Percentiles rank a stretch among this genome's conserved stretches.
Conservation (phyloP, 1,140 invertebrate species). For the Phthorimaea operculella region DNA sequence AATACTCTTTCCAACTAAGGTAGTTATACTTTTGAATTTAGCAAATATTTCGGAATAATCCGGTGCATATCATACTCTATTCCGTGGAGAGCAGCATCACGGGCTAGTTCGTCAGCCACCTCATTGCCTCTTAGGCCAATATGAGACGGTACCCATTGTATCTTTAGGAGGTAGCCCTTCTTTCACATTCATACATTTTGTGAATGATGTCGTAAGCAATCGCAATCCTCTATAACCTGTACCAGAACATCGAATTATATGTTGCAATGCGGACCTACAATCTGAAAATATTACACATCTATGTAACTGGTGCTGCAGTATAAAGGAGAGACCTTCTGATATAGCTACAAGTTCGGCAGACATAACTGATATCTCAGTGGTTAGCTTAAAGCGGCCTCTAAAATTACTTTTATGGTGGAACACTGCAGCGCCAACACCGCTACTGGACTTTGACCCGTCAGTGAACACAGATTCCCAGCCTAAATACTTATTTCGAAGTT, state of each 20-base stretch:
- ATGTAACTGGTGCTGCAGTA: too few relatives aligned
- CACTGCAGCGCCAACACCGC: slow-evolving; percentile 5
- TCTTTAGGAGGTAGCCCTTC: neutral
- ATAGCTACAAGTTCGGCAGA: slow-evolving; percentile 18
- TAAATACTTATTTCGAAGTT: slow-evolving; percentile 17
- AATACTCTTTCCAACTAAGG: slow-evolving; percentile 7
- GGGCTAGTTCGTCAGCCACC: slow-evolving; percentile 13
- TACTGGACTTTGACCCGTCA: slow-evolving; percentile 9
- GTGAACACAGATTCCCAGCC: slow-evolving; percentile 21
- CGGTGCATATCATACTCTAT: neutral
- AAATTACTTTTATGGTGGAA: neutral
- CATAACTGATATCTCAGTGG: slow-evolving; percentile 13
- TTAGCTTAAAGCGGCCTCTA: slow-evolving; percentile 10
- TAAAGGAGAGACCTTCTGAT: slow-evolving; percentile 12
- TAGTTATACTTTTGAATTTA: neutral
- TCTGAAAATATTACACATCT: slow-evolving; percentile 6
- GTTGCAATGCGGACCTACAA: slow-evolving; percentile 9
- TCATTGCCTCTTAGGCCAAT: slow-evolving; percentile 17
- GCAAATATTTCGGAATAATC: neutral
- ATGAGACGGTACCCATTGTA: slow-evolving; percentile 18
- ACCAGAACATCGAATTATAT: slow-evolving; percentile 13
- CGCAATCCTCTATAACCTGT: slow-evolving; percentile 11
- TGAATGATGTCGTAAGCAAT: slow-evolving; percentile 15
- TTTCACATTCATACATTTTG: slow-evolving; percentile 2
- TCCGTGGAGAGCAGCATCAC: neutral